phyloP scores from a whole-genome alignment of 2,797 vertebrate genomes.

The Tenualosa thibaudeaui region DNA sequence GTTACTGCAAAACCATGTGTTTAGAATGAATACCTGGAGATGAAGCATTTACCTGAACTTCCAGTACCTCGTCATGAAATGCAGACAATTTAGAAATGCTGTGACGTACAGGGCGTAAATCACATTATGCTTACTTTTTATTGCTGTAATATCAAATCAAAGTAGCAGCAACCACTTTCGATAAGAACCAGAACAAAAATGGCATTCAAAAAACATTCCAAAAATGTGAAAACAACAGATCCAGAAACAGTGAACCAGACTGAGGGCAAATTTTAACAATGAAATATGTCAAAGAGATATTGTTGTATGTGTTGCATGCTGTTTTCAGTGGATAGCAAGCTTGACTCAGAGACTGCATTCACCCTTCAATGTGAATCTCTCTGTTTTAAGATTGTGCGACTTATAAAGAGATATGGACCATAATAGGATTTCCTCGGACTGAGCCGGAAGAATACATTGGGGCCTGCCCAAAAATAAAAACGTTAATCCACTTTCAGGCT shows the following conservation, averaged over 20 bases:
- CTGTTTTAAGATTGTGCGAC: slow-evolving; percentile 45
- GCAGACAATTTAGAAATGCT: background rate
- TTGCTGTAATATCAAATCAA: too few relatives aligned
- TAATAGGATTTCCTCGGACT: slow-evolving; percentile 72
- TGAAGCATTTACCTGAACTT: background rate
- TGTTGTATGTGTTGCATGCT: background rate
- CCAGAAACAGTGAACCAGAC: too few relatives aligned
- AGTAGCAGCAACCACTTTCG: too few relatives aligned
- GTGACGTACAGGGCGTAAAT: too few relatives aligned
- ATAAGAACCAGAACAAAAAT: background rate
- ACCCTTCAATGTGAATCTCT: slow-evolving; percentile 62
- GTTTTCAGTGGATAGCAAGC: background rate
- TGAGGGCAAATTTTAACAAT: background rate
- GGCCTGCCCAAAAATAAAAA: slow-evolving; percentile 29
- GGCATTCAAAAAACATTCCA: background rate
- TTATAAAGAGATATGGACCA: slow-evolving; percentile 71
- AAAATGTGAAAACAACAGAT: too few relatives aligned
- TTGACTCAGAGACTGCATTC: slow-evolving; percentile 40
- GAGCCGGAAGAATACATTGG: slow-evolving; percentile 59
- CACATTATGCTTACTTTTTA: too few relatives aligned
- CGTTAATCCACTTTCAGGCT: slow-evolving; percentile 75
- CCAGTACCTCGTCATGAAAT: background rate
- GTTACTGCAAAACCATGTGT: too few relatives aligned
- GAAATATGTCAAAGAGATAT: background rate
- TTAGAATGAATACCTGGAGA: background rate